Evolutionary conservation across 2,888 invertebrate genomes (phyloP).

Genomic region (Sussaba pulchella): DNA sequence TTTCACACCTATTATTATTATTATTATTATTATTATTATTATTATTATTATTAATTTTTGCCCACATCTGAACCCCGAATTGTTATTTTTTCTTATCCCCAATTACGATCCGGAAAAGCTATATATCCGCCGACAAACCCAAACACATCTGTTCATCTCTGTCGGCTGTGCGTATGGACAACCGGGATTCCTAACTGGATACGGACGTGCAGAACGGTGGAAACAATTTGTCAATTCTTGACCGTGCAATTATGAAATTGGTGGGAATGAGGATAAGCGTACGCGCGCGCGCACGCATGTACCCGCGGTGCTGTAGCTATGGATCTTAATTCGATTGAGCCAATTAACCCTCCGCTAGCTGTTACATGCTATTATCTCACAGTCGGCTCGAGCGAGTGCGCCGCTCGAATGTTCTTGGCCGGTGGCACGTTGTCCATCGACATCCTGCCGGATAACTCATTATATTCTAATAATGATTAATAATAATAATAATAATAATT

Average conservation of each 20-base stretch:
- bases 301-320: conserved; percentile 45
- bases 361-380: conserved; percentile 1
- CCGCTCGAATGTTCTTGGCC: neutral
- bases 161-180: too few species aligned
- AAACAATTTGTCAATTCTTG: conserved; percentile 83
- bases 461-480: neutral
- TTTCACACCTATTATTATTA: too few species aligned
- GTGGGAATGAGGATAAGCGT: conserved; percentile 78
- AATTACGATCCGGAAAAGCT: too few species aligned
- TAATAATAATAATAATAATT: too few species aligned
- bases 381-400: neutral
- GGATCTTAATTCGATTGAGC: conserved; percentile 81
- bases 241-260: conserved; percentile 81
- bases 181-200: conserved; percentile 69
- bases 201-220: conserved; percentile 78
- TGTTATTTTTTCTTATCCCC: too few species aligned
- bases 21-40: too few species aligned
- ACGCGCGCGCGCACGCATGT: conserved; percentile 55
- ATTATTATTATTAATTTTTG: too few species aligned
- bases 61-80: too few species aligned
- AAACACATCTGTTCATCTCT: too few species aligned
- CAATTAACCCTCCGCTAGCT: conserved; percentile 76
- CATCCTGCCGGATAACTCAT: neutral
- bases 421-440: neutral
- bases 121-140: too few species aligned